Conservation (phyloP, 30 jellyfish, hydroid and myxozoan species). For the Aurelia aurita complex sp. Pacific region DNA sequence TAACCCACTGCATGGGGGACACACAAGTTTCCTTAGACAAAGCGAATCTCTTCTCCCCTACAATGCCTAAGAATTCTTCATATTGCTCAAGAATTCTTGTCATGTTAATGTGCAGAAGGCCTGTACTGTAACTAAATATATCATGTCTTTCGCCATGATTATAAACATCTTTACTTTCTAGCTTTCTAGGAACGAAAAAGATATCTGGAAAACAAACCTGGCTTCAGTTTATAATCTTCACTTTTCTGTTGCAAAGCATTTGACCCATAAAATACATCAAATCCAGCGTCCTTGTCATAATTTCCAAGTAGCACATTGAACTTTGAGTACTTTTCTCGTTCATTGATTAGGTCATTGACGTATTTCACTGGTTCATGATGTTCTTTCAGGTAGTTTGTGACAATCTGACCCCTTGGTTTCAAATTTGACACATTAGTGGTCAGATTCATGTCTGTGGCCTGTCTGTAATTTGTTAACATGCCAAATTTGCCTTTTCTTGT, state of each 20-base stretch:
- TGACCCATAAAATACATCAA: constrained; percentile 39
- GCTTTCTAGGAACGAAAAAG: too few species aligned
- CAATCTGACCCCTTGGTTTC: constrained; percentile 69
- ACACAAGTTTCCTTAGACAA: too few species aligned
- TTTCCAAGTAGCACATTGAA: constrained; percentile 64
- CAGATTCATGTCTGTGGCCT: background rate
- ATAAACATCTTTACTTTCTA: too few species aligned
- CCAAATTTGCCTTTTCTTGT: constrained; percentile 70
- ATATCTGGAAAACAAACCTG: background rate
- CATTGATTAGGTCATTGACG: constrained; percentile 18
- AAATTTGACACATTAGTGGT: background rate
- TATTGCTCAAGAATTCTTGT: too few species aligned
- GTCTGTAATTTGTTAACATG: constrained; percentile 66
- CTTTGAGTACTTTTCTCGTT: constrained; percentile 21
- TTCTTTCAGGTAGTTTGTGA: constrained; percentile 41
- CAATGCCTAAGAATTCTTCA: too few species aligned
- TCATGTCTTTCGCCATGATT: too few species aligned
- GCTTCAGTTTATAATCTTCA: constrained; percentile 4
- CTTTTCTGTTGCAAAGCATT: constrained; percentile 1
- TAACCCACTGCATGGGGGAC: too few species aligned
- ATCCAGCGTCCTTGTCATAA: constrained; percentile 7
- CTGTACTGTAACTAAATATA: too few species aligned
- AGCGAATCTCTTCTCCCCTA: too few species aligned
- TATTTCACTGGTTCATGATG: constrained; percentile 20
- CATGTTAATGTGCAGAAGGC: too few species aligned